phyloP scores from a whole-genome alignment of 2,888 invertebrate species.

The Spatulosminthurus flaviceps region DNA sequence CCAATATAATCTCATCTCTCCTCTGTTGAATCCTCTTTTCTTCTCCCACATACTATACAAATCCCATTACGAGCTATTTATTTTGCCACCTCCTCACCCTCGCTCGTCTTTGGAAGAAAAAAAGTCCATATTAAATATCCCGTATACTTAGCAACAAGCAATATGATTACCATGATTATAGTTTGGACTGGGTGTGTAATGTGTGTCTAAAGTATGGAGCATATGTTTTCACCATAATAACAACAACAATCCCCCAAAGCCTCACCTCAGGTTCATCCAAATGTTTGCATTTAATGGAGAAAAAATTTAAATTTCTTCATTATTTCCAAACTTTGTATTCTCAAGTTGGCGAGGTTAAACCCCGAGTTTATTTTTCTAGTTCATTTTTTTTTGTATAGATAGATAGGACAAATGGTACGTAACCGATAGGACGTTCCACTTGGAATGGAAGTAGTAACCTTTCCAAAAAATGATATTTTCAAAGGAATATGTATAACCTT shows the following conservation, averaged over 20 bases:
- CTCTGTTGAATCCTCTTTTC: not conserved
- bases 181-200: not conserved
- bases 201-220: slow-evolving; percentile 13
- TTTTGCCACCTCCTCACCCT: slow-evolving; percentile 40
- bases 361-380: too few relatives aligned
- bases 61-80: slow-evolving; percentile 30
- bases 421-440: not conserved
- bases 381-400: too few relatives aligned
- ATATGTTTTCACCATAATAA: slow-evolving; percentile 20
- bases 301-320: slow-evolving; percentile 27
- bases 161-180: slow-evolving; percentile 13
- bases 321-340: too few relatives aligned
- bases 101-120: not conserved
- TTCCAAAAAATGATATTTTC: not conserved
- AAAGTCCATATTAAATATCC: not conserved
- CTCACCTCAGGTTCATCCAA: not conserved
- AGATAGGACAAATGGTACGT: too few relatives aligned
- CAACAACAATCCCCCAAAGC: not conserved
- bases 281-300: slow-evolving; percentile 1
- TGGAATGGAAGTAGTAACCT: not conserved
- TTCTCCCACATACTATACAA: not conserved
- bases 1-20: too few relatives aligned
- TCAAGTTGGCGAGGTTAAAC: too few relatives aligned
- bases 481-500: not conserved
- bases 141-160: not conserved